phyloP scores from a whole-genome alignment of 1,140 invertebrate species.

The Hypothenemus hampei region DNA sequence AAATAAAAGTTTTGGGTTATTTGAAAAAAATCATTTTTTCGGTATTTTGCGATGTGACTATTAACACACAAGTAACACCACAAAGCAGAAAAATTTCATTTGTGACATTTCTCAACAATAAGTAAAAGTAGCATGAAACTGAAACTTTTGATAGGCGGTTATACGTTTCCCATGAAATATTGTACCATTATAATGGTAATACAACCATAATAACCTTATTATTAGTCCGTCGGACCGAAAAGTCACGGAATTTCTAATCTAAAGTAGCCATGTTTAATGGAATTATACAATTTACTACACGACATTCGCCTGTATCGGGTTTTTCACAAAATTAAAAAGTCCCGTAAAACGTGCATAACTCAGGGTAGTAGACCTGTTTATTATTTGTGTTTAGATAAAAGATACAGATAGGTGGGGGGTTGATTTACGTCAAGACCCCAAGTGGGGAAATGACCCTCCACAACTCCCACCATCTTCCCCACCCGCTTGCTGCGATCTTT shows the following conservation, averaged over 20 bases:
- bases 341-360: conserved; percentile 34
- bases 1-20: background rate
- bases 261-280: conserved; percentile 39
- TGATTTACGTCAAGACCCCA: conserved; percentile 37
- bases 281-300: conserved; percentile 41
- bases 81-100: background rate
- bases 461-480: conserved; percentile 25
- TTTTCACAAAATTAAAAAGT: conserved; percentile 31
- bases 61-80: background rate
- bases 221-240: conserved; percentile 19
- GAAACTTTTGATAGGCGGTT: too few species aligned
- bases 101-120: background rate
- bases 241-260: conserved; percentile 39
- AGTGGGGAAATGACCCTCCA: conserved; percentile 23
- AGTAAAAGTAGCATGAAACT: too few species aligned
- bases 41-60: background rate
- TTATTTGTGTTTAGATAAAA: conserved; percentile 40
- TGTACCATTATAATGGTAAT: background rate
- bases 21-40: background rate
- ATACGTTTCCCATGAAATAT: background rate
- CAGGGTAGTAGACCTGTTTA: conserved; percentile 38
- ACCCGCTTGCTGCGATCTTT: conserved; percentile 9
- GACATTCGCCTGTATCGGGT: conserved; percentile 34
- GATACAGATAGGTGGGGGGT: conserved; percentile 25
- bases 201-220: conserved; percentile 28